phyloP scores from a whole-genome alignment of 2,113 vertebrate genomes.

The Gymnobelideus leadbeateri region DNA sequence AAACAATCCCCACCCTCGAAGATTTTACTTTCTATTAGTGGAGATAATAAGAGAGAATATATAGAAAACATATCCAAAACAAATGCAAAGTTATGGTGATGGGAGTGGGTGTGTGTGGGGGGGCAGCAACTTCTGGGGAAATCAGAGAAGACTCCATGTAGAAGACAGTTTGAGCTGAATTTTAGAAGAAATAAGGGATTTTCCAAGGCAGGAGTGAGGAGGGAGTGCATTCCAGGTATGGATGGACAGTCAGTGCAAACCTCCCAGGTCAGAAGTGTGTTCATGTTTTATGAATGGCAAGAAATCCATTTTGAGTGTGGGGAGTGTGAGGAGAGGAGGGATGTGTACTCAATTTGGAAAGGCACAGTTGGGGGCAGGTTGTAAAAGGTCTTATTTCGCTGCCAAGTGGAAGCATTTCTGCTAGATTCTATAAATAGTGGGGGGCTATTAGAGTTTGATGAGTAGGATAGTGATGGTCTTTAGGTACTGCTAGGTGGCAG shows the following conservation, averaged over 20 bases:
- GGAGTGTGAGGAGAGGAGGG: neutral
- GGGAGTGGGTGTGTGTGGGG: too few species aligned
- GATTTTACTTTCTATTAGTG: neutral
- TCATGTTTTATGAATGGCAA: neutral
- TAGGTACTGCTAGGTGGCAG: neutral
- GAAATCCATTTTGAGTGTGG: neutral
- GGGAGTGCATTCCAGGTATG: too few species aligned
- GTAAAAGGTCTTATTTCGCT: neutral
- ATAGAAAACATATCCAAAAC: neutral
- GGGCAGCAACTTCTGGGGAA: neutral
- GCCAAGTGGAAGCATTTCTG: neutral
- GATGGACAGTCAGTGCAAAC: too few species aligned
- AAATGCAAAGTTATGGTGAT: neutral
- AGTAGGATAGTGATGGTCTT: neutral
- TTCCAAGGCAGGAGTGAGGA: neutral
- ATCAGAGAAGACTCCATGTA: neutral
- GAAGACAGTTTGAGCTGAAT: neutral
- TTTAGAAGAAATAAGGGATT: neutral
- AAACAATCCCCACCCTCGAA: neutral
- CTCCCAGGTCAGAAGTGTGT: neutral
- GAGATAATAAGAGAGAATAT: neutral
- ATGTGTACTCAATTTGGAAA: neutral
- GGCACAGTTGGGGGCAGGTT: neutral
- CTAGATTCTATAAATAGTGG: neutral
- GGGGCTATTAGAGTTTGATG: neutral